Conservation (phyloP, 1,140 invertebrate genomes). For the Diploscapter pachys region DNA sequence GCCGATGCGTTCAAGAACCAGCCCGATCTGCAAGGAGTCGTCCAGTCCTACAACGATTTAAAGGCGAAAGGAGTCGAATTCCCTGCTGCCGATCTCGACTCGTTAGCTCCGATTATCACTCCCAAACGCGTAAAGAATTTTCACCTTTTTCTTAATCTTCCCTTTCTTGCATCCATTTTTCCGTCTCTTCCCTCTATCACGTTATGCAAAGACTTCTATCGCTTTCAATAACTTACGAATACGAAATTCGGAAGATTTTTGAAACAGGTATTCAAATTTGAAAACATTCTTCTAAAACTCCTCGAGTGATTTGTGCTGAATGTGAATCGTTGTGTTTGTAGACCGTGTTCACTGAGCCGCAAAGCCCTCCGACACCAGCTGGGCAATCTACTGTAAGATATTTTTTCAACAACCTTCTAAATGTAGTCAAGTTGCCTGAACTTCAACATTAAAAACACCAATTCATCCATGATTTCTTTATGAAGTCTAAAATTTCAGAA, state of each 20-base stretch:
- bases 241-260: no score
- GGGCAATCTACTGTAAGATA: conserved; percentile 18
- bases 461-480: no score
- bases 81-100: conserved; percentile 87
- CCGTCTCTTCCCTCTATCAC: no score
- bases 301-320: conserved; percentile 24
- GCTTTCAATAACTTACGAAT: no score
- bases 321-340: conserved; percentile 19
- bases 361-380: conserved; percentile 19
- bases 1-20: conserved; percentile 88
- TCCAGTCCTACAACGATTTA: conserved; percentile 86
- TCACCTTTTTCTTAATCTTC: neutral
- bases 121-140: conserved; percentile 76
- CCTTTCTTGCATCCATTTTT: neutral
- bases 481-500: conserved; percentile 10
- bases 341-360: conserved; percentile 30
- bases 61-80: conserved; percentile 95
- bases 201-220: no score
- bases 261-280: no score
- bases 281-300: conserved; percentile 8
- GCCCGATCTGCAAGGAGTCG: conserved; percentile 83
- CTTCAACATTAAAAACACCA: no score
- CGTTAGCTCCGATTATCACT: conserved; percentile 92
- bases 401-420: neutral
- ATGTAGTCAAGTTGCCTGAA: no score